Base-by-base conservation (phyloP, 2,113 vertebrate genomes). In the Gallinago undulata region DNA sequence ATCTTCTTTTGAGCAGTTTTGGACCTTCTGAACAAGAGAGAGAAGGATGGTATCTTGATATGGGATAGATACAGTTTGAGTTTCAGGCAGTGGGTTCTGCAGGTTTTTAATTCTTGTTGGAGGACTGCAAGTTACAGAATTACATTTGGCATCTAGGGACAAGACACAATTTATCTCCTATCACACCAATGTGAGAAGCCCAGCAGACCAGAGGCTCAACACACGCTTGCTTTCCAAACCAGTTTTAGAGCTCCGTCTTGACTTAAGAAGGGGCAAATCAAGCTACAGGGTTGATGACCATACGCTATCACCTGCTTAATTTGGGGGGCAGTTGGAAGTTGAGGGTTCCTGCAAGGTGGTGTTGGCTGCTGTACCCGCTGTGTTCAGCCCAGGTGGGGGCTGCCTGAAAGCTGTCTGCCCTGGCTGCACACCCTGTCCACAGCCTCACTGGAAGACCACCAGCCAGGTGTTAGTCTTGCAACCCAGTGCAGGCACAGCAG, bases 311-410 rank as follows among this genome's bases (percentile, higher is more conserved):
- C 17, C 25, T 37, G 12, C 48, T 53, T 73, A 10, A 27, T 37
- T 5, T 19, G 13, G 11, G 43, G 31, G 16, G 6, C 24, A 62
- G 30, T 23, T 89, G 77, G 16, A 74, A 70, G 27, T 10, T 75
- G 66, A 9, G 28, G n/a, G 14, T 12, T 88, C 28, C 28, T 3
- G 3, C 24, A 13, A 30, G 14, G 2, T 33, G 41, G 10, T 70
- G 4, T 18, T 64, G 39, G 24, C 73, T 50, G 21, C 27, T 0
- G 0, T 41, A 43, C 43, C 48, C 9, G 13, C 12, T 13, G 0
- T 6, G 15, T 45, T 62, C 57, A 83, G 41, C 28, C 31, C 7
- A 28, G 19, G 11, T 13, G 3, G 19, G 12, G 30, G 33, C 47
- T 91, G 59, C 55, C 33, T 31, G 9, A 66, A 57, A n/a, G 30